phyloP scores from a whole-genome alignment of 2,797 vertebrate species.

The Phoeniculus purpureus region DNA sequence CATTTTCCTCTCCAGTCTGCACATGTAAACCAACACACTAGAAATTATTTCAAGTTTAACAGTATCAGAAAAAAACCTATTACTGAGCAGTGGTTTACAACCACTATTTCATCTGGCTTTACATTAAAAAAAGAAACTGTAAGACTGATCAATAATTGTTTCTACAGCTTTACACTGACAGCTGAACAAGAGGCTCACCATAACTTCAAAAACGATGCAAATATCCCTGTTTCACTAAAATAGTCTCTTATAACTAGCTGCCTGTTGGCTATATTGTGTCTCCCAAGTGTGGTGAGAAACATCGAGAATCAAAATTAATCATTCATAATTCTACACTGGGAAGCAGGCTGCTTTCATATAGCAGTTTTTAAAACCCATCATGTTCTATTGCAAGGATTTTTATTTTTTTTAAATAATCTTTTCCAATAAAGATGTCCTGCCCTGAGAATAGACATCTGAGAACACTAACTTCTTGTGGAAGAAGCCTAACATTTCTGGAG shows the following conservation, averaged over 20 bases:
- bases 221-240: not conserved
- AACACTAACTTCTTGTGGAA: not conserved
- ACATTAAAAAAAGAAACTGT: not conserved
- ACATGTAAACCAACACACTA: not conserved
- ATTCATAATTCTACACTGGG: not conserved
- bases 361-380: not conserved
- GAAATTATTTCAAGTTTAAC: not conserved
- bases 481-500: not conserved
- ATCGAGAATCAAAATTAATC: not conserved
- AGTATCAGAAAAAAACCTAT: not conserved
- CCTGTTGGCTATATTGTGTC: not conserved
- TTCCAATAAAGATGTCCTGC: not conserved
- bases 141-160: not conserved
- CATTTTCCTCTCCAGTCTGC: not conserved
- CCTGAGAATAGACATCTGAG: not conserved
- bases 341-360: not conserved
- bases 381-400: not conserved
- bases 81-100: not conserved
- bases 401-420: not conserved
- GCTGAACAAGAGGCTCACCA: not conserved
- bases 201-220: not conserved
- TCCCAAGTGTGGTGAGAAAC: not conserved
- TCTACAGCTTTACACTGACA: not conserved
- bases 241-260: not conserved
- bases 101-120: not conserved